Evolutionary conservation across 2,888 invertebrate species (phyloP).

Genomic region (Ophioninae sp.): DNA sequence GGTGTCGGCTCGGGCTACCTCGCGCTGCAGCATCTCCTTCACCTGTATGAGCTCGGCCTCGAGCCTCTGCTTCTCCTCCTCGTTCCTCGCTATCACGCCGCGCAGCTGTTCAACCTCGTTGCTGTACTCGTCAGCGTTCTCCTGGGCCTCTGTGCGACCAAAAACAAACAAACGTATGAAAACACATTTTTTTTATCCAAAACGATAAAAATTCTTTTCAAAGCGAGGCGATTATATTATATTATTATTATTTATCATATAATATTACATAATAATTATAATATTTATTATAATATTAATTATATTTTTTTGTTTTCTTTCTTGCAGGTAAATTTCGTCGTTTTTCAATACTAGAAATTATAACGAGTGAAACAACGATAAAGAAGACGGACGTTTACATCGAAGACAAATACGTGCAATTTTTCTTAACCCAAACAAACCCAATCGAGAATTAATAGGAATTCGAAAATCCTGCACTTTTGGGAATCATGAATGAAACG

Average conservation of each 20-base stretch:
- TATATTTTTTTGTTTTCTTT: too few relatives aligned
- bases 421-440: too few relatives aligned
- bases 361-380: too few relatives aligned
- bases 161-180: background rate
- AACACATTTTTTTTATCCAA: constrained; percentile 9
- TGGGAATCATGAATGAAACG: background rate
- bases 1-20: constrained; percentile 88
- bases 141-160: constrained; percentile 82
- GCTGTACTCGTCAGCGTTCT: constrained; percentile 83
- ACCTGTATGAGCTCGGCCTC: constrained; percentile 87
- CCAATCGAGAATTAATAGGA: background rate
- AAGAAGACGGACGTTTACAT: too few relatives aligned
- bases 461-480: background rate
- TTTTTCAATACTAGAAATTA: too few relatives aligned
- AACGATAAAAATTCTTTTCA: background rate
- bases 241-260: too few relatives aligned
- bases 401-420: too few relatives aligned
- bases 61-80: constrained; percentile 87
- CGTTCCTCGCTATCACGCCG: constrained; percentile 85
- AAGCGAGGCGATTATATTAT: too few relatives aligned
- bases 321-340: too few relatives aligned
- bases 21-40: constrained; percentile 89
- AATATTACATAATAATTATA: too few relatives aligned
- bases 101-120: constrained; percentile 84
- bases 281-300: too few relatives aligned